Evolutionary conservation across 2,113 vertebrate genomes (phyloP), one percentile per base, ranked within the genome.

Genomic region (Cyrtonyx montezumae): DNA sequence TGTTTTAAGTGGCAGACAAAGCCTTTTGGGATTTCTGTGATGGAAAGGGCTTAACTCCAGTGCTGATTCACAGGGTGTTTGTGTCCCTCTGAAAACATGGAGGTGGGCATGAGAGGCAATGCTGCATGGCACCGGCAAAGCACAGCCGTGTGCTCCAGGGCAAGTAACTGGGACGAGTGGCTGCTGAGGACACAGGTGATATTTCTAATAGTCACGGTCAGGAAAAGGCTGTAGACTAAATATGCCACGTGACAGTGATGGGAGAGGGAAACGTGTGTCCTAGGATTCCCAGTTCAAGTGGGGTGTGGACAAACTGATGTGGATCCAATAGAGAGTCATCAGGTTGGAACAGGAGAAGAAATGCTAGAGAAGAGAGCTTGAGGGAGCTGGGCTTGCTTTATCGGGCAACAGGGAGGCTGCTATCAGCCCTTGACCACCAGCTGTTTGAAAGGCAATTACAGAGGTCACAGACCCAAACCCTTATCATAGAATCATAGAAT

Each of bases 1-100:
- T 82, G 43, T 43, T 84, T 68, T 83, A 85, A 85, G 63, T 43
- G 65, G 63, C 65, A 88, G 61, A 80, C 2, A 7, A 87, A 94
- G 83, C 26, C n/a, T 79, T 87, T 74, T 5, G 40, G 36, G 63
- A 83, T 55, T 46, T 90, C 53, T 28, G 74, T 85, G 19, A 58
- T 79, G 66, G 55, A 55, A 93, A 82, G 68, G 79, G 42, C 42
- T 34, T 58, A n/a, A 85, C 87, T 16, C 61, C 0, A 0, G n/a
- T 34, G 5, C 56, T 77, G 37, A 70, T 91, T 83, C 55, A 58
- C 36, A 43, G 36, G 20, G 15, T 79, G 34, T 75, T 90, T 83
- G 16, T 22, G 25, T 58, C 45, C 26, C 42, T 90, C 87, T 83
- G 59, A 80, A 87, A 92, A 67, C 0, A 0, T 3, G 15, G n/a